These are phyloP conservation scores for Chrysemys picta DNA, from an alignment of 2,113 vertebrate species.

Conservation along the genomic window DNA sequence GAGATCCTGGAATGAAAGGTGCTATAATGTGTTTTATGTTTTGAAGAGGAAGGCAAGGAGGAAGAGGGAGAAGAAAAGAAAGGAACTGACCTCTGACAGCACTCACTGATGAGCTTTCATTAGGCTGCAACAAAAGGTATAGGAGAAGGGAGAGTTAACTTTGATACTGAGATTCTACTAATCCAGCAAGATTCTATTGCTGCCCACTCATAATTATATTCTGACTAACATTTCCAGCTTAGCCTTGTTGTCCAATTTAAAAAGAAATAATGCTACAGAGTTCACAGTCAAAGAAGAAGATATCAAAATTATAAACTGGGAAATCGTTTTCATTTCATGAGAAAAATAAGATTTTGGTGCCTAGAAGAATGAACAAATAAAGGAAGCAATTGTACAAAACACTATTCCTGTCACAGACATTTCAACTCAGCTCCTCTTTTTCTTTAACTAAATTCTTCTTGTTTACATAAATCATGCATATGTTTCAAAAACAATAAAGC, in stretches of 20 bases:
- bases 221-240: background rate
- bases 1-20: background rate
- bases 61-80: background rate
- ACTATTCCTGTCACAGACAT: background rate
- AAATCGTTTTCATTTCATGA: background rate
- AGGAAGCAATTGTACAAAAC: background rate
- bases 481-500: background rate
- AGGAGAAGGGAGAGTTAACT: background rate
- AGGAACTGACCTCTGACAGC: conserved; percentile 16
- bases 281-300: background rate
- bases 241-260: background rate
- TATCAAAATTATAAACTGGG: background rate
- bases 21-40: fast-evolving
- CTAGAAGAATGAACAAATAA: background rate
- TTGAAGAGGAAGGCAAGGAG: background rate
- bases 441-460: background rate
- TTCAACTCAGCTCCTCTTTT: background rate
- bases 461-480: background rate
- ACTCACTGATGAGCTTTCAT: background rate
- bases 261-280: background rate
- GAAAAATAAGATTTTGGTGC: background rate
- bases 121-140: background rate
- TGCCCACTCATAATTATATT: background rate
- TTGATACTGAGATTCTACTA: background rate
- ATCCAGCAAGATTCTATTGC: background rate